A percentile compares a stretch with the other conserved stretches of the same genome.
These are phyloP conservation scores for Epinotia demarniana DNA, from an alignment of 2,888 invertebrate species.

Conservation along the genomic window DNA sequence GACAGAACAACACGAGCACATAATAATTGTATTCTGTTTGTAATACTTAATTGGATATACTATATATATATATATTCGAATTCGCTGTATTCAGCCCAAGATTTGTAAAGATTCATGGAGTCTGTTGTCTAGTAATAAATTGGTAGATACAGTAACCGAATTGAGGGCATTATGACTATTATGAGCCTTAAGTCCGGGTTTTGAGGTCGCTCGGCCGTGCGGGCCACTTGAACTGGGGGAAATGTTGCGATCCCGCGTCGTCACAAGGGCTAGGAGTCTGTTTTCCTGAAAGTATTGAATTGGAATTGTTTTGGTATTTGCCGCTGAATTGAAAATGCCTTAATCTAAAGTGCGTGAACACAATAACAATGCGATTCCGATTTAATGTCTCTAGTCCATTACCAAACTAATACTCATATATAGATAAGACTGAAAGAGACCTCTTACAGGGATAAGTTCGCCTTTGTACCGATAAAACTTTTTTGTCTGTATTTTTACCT, in stretches of 20 bases:
- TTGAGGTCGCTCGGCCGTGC: constrained; percentile 63
- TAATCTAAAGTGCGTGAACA: not conserved
- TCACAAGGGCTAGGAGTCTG: not conserved
- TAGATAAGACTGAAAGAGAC: too few relatives aligned
- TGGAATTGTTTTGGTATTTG: not conserved
- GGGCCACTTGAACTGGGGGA: constrained; percentile 34
- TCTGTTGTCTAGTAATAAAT: not conserved
- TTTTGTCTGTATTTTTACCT: too few relatives aligned
- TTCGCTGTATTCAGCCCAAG: not conserved
- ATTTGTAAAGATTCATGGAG: not conserved
- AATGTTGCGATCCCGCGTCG: constrained; percentile 13
- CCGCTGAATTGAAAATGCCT: not conserved
- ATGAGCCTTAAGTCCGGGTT: constrained; percentile 49
- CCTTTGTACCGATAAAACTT: too few relatives aligned
- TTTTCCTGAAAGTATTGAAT: not conserved
- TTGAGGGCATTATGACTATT: too few relatives aligned
- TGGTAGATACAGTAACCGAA: constrained; percentile 5
- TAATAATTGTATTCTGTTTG: too few relatives aligned
- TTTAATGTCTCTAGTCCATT: not conserved
- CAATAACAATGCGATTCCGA: not conserved
- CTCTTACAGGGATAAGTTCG: too few relatives aligned
- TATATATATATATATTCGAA: not conserved
- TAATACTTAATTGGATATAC: too few relatives aligned
- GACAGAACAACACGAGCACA: too few relatives aligned
- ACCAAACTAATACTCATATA: too few relatives aligned